Evolutionary conservation across 1,140 invertebrate species (phyloP).

Genomic region (Sweltsa coloradensis): DNA sequence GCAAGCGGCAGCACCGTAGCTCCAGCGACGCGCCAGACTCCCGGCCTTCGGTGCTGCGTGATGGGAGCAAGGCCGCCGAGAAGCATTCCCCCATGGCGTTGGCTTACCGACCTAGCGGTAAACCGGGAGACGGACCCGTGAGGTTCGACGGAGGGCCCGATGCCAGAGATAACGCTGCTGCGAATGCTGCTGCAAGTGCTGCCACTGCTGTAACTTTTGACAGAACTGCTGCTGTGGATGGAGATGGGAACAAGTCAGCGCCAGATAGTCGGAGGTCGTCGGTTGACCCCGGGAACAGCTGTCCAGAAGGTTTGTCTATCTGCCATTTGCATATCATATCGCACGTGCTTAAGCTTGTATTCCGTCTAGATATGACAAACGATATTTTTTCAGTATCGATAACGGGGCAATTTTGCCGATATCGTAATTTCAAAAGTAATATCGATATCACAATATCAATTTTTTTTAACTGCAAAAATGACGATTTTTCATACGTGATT

Average conservation of each 20-base stretch:
- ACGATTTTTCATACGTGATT: too few relatives aligned
- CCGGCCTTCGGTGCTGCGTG: constrained; percentile 50
- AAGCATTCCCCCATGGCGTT: constrained; percentile 10
- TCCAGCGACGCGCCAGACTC: constrained; percentile 30
- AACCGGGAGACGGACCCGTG: too few relatives aligned
- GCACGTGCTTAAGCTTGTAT: too few relatives aligned
- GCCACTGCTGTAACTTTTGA: constrained; percentile 24
- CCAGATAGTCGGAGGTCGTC: constrained; percentile 18
- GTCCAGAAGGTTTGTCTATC: constrained; percentile 39
- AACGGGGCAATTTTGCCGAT: too few relatives aligned
- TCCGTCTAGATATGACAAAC: too few relatives aligned
- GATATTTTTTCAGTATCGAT: too few relatives aligned
- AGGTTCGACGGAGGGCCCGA: too few relatives aligned
- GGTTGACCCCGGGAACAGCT: constrained; percentile 25
- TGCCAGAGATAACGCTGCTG: constrained; percentile 18
- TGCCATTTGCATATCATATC: too few relatives aligned
- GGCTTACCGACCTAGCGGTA: too few relatives aligned
- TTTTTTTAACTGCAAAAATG: too few relatives aligned
- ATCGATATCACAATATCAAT: too few relatives aligned
- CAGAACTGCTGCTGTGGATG: constrained; percentile 26
- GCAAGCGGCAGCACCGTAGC: constrained; percentile 31
- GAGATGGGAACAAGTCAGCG: constrained; percentile 4
- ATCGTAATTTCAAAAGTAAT: too few relatives aligned
- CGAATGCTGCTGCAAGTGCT: constrained; percentile 21
- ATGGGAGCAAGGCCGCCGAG: constrained; percentile 37